Conservation (phyloP, 2,888 invertebrate genomes). For the Noctua fimbriata region DNA sequence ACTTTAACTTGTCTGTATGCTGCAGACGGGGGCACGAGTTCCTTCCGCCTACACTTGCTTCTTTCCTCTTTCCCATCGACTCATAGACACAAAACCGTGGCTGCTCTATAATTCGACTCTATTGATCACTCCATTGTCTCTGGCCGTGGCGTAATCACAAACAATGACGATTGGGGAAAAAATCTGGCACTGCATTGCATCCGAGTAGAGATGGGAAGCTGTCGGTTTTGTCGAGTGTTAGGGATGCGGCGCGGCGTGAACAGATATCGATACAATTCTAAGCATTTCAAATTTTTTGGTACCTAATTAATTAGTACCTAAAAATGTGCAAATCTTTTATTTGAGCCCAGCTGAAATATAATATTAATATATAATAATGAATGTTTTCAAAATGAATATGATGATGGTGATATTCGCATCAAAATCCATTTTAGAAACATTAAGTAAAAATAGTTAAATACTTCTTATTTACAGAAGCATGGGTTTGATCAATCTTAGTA, state of each 20-base stretch:
- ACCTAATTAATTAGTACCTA: background rate
- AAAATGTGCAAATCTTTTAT: background rate
- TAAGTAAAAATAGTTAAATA: background rate
- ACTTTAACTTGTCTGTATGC: no score
- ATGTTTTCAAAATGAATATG: no score
- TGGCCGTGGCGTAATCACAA: slow-evolving; percentile 49
- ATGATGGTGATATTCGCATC: background rate
- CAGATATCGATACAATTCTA: slow-evolving; percentile 24
- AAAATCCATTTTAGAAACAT: background rate
- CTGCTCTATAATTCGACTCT: slow-evolving; percentile 52
- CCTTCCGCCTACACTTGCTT: slow-evolving; percentile 8
- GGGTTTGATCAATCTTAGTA: background rate
- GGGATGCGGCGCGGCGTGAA: background rate
- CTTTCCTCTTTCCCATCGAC: slow-evolving; percentile 51
- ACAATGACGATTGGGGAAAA: slow-evolving; percentile 47
- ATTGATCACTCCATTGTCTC: slow-evolving; percentile 52
- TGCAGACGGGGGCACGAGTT: background rate
- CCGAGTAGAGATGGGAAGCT: slow-evolving; percentile 49
- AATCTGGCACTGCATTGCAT: slow-evolving; percentile 26
- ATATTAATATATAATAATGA: no score
- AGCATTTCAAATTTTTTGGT: background rate
- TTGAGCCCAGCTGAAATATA: no score
- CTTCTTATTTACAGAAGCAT: background rate
- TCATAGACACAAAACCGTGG: slow-evolving; percentile 34
- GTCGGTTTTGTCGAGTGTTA: slow-evolving; percentile 30